Percentiles rank a stretch among this genome's conserved stretches.
phyloP scores from a whole-genome alignment of 2,888 invertebrate species.

The Athalia rosae region DNA sequence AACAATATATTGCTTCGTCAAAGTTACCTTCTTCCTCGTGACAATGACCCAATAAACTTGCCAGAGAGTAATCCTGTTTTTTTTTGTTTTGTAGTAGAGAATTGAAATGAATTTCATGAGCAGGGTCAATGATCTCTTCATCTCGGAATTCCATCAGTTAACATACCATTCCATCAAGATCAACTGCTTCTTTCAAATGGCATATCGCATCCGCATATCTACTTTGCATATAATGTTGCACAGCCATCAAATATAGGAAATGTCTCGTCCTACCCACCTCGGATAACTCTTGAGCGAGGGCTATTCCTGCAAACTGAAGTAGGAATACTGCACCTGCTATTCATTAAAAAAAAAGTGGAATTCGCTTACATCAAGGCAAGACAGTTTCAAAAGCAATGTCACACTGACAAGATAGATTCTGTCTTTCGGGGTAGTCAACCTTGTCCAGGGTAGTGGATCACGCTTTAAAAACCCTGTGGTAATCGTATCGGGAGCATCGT shows the following conservation, averaged over 20 bases:
- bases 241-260: constrained; percentile 61
- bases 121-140: not conserved
- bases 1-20: constrained; percentile 56
- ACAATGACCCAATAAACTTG: constrained; percentile 62
- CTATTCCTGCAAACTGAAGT: constrained; percentile 60
- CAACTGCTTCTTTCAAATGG: constrained; percentile 58
- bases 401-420: constrained; percentile 55
- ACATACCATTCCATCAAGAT: constrained; percentile 59
- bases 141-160: not conserved
- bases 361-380: constrained; percentile 59
- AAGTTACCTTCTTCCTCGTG: constrained; percentile 53
- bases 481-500: constrained; percentile 49
- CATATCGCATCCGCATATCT: constrained; percentile 59
- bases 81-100: not conserved
- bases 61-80: constrained; percentile 60
- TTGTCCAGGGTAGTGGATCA: constrained; percentile 63
- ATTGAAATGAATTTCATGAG: too few relatives aligned
- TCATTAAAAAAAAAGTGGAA: constrained; percentile 2
- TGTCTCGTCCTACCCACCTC: constrained; percentile 53
- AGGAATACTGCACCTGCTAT: not conserved
- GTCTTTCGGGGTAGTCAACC: constrained; percentile 53
- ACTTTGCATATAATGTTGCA: constrained; percentile 58
- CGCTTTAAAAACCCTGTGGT: constrained; percentile 44
- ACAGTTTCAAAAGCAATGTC: constrained; percentile 59
- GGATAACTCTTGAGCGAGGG: constrained; percentile 60